Evolutionary conservation across 2,113 vertebrate species (phyloP), one percentile per base, ranked within the genome.

Genomic region (Melanocharis versteri): DNA sequence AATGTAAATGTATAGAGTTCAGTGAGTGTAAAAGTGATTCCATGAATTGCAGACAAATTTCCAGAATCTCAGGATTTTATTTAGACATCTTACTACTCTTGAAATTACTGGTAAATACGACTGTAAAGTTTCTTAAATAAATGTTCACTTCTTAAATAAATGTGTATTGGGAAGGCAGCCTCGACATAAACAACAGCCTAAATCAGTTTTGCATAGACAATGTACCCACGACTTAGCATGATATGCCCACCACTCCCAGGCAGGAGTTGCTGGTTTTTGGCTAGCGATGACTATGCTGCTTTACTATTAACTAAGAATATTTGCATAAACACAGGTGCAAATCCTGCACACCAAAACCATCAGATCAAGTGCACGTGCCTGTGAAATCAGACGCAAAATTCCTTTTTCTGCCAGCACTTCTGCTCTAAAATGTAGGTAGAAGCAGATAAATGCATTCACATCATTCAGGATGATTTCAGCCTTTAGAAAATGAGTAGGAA

Each of bases 321-420:
- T 65, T 82, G 11, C 17, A 60, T 33, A 65, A 60, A 64, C 15
- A 44, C 4, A 42, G n/a, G 19, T 72, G 31, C 20, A 77, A 91
- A 66, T 61, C n/a, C 23, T 51, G 15, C 3, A 3, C 27, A 24
- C 12, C 2, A 4, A 64, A 72, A 47, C 1, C 2, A 3, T 33
- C 24, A 48, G 7, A 39, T 35, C 37, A 39, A 47, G 3, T 7
- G 16, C 9, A 13, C 4, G 4, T 56, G 31, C 50, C 19, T 27
- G 31, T 69, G 68, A 86, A 77, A 71, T 62, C 28, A 89, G 37
- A 80, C 7, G 7, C 30, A 69, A 0, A 3, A 8, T 50, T 78
- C 18, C 10, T 76, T 88, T 30, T 18, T 57, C 22, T 96, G 31
- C 8, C 53, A 60, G 37, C 1, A 1, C 19, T 82, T n/a, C 48